Percentiles rank a stretch among this genome's conserved stretches.
phyloP scores from a whole-genome alignment of 2,797 vertebrate species.

The Phataginus tetradactyla region DNA sequence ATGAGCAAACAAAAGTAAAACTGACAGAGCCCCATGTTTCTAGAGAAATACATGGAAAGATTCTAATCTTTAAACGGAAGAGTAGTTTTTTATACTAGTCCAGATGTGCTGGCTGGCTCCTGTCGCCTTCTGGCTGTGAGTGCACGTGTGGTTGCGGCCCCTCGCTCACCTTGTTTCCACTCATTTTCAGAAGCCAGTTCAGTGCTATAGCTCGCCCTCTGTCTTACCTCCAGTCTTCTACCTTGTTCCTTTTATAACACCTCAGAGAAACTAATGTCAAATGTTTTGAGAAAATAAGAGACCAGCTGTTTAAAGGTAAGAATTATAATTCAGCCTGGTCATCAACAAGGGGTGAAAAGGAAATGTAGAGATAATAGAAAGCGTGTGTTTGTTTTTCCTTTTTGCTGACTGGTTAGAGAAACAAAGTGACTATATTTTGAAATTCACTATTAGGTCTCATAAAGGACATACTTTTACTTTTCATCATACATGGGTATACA shows the following conservation, averaged over 20 bases:
- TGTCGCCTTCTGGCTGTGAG: neutral
- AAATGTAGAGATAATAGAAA: neutral
- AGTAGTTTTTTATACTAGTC: neutral
- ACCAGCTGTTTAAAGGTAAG: neutral
- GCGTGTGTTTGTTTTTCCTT: neutral
- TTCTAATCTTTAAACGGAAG: neutral
- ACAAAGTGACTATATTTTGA: neutral
- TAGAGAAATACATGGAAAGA: neutral
- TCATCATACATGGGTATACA: neutral
- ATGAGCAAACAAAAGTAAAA: neutral
- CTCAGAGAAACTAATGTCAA: neutral
- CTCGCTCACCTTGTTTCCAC: neutral
- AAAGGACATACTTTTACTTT: neutral
- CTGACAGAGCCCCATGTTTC: neutral
- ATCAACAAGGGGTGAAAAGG: neutral
- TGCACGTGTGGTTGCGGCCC: rapidly evolving
- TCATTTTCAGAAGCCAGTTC: neutral
- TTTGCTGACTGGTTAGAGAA: neutral
- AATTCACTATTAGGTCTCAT: neutral
- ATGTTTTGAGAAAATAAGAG: neutral
- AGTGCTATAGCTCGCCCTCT: neutral
- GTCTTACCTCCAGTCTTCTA: neutral
- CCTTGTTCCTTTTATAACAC: neutral
- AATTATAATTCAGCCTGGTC: neutral
- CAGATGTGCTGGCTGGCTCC: neutral